Evolutionary conservation across 2,888 invertebrate species (phyloP).

Genomic region (Lissocephala sabroskyi): DNA sequence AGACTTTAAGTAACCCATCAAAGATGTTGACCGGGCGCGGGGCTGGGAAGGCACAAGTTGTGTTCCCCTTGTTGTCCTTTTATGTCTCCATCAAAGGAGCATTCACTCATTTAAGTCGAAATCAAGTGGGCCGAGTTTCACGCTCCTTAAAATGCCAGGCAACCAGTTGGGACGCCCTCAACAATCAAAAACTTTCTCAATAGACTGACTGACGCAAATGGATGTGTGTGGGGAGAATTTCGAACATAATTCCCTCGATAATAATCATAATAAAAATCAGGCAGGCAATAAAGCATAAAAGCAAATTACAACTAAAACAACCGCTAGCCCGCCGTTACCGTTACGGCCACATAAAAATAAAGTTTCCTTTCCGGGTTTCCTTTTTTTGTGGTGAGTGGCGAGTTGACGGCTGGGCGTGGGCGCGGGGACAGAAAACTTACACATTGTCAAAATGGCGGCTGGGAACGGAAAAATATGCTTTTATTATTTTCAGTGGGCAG

Average conservation of each 20-base stretch:
- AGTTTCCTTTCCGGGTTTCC: slow-evolving; percentile 21
- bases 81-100: too few species aligned
- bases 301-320: slow-evolving; percentile 47
- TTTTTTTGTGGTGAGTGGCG: too few species aligned
- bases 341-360: slow-evolving; percentile 39
- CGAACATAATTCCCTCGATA: slow-evolving; percentile 55
- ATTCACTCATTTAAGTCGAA: too few species aligned
- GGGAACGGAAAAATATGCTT: slow-evolving; percentile 25
- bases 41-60: too few species aligned
- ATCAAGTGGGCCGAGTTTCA: too few species aligned
- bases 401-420: too few species aligned
- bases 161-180: slow-evolving; percentile 14
- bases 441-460: slow-evolving; percentile 38
- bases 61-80: too few species aligned
- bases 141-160: too few species aligned
- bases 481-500: slow-evolving; percentile 19
- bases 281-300: slow-evolving; percentile 60
- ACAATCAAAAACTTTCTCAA: slow-evolving; percentile 4
- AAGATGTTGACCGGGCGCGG: too few species aligned
- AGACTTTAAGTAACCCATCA: too few species aligned
- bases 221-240: slow-evolving; percentile 19
- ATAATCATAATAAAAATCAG: slow-evolving; percentile 61
- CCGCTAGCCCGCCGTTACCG: slow-evolving; percentile 1
- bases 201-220: not conserved
- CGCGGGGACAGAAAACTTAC: slow-evolving; percentile 24